phyloP scores from a whole-genome alignment of 2,888 invertebrate genomes.

The Conus canariensis region DNA sequence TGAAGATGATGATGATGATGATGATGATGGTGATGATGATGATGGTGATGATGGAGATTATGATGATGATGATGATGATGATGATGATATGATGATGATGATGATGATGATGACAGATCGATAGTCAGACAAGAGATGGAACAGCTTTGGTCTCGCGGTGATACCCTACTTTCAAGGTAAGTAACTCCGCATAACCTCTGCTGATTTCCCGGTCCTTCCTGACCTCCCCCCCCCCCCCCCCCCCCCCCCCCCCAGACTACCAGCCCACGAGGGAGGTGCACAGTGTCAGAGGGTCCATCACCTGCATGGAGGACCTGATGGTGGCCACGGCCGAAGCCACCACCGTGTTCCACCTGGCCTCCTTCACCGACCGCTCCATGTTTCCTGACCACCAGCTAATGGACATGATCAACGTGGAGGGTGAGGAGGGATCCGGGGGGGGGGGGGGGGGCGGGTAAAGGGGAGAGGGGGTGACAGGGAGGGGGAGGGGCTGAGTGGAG shows the following conservation, averaged over 20 bases:
- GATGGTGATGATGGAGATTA: too few species aligned
- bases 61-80: too few species aligned
- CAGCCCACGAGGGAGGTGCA: constrained; percentile 68
- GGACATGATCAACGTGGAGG: constrained; percentile 66
- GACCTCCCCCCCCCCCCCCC: constrained; percentile 32
- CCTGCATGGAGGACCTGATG: constrained; percentile 78
- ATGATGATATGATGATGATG: too few species aligned
- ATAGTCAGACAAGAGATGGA: too few species aligned
- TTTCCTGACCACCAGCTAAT: constrained; percentile 82
- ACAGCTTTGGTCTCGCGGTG: too few species aligned
- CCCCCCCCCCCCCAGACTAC: constrained; percentile 73
- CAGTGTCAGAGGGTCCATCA: constrained; percentile 71
- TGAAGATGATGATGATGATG: too few species aligned
- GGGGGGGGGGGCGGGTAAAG: not conserved
- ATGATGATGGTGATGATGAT: too few species aligned
- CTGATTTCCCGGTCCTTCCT: too few species aligned
- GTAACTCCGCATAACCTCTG: too few species aligned
- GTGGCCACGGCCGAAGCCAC: constrained; percentile 80
- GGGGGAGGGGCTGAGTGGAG: too few species aligned
- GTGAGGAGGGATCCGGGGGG: not conserved
- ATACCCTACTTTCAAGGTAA: too few species aligned
- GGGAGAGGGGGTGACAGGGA: not conserved
- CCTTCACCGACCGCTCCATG: constrained; percentile 82
- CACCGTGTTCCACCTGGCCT: constrained; percentile 84
- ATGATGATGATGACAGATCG: too few species aligned